Evolutionary conservation across 2,888 invertebrate genomes (phyloP).

Genomic region (Pandemis heparana): DNA sequence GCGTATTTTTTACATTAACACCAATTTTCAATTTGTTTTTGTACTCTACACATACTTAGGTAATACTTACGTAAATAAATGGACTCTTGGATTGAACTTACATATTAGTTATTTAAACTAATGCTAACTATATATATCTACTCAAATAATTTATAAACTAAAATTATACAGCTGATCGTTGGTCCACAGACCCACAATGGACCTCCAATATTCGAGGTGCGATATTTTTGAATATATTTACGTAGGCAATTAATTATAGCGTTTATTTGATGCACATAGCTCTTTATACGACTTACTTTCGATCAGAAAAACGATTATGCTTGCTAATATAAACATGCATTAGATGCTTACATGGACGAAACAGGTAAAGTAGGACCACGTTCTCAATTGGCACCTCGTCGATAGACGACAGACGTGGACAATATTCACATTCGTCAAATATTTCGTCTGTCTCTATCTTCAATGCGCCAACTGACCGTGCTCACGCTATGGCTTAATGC

Average conservation of each 20-base stretch:
- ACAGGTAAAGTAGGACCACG: background rate
- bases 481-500: background rate
- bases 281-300: background rate
- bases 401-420: background rate
- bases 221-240: constrained; percentile 19
- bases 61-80: no score
- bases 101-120: no score
- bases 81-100: no score
- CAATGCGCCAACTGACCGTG: background rate
- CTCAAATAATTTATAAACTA: no score
- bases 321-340: background rate
- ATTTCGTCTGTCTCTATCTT: background rate
- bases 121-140: no score
- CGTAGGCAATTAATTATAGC: background rate
- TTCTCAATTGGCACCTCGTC: background rate
- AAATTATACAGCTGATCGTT: constrained; percentile 20
- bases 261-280: constrained; percentile 12
- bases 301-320: background rate
- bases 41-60: no score
- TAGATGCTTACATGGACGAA: background rate
- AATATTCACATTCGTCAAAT: no score
- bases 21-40: no score
- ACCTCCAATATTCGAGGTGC: constrained; percentile 36
- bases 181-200: constrained; percentile 38
- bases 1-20: no score